A percentile compares a stretch with the other conserved stretches of the same genome.
Evolutionary conservation across 2,888 invertebrate species (phyloP).

Genomic region (Drosophila subsilvestris): DNA sequence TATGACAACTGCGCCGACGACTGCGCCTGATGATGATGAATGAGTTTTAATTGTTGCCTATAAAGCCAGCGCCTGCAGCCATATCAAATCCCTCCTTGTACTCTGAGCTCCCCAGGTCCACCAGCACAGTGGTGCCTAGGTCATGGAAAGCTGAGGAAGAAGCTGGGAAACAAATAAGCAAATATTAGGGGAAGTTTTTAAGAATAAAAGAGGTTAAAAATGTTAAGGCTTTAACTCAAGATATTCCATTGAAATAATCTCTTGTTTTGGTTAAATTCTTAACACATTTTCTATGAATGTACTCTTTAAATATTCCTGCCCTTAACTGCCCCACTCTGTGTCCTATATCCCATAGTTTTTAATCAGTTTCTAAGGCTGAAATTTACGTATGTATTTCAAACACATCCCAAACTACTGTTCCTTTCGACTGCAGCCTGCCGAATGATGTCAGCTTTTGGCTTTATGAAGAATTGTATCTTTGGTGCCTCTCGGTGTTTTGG

Average conservation of each 20-base stretch:
- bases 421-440: conserved; percentile 30
- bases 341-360: not conserved
- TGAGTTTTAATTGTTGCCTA: conserved; percentile 80
- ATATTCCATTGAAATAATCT: too few relatives aligned
- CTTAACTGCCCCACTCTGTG: not conserved
- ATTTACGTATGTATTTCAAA: too few relatives aligned
- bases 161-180: not conserved
- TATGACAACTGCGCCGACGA: conserved; percentile 59
- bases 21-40: conserved; percentile 72
- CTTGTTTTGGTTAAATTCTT: too few relatives aligned
- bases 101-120: not conserved
- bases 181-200: not conserved
- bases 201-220: not conserved
- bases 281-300: too few relatives aligned
- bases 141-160: not conserved
- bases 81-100: conserved; percentile 38
- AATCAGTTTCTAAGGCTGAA: not conserved
- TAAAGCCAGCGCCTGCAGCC: conserved; percentile 63
- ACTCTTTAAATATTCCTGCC: too few relatives aligned
- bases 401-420: not conserved
- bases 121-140: conserved; percentile 26
- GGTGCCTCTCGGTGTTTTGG: conserved; percentile 25
- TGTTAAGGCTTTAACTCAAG: too few relatives aligned
- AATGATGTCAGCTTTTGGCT: conserved; percentile 75
- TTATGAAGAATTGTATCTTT: conserved; percentile 75